Conservation (phyloP, 1,140 invertebrate genomes). For the Bombus confusus region DNA sequence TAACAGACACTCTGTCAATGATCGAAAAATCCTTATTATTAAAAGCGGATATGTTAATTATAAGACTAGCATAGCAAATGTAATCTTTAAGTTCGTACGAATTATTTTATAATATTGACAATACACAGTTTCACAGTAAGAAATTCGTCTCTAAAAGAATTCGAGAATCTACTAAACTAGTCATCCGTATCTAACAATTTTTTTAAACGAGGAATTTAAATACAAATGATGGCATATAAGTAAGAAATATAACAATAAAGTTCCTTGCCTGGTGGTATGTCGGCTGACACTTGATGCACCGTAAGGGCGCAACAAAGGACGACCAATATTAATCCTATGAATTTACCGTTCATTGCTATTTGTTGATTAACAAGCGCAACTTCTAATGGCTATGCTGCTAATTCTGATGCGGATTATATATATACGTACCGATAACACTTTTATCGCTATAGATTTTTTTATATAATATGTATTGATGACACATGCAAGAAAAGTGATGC, state of each 20-base stretch:
- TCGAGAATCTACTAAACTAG: too few relatives aligned
- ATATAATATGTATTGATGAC: too few relatives aligned
- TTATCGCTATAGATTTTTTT: too few relatives aligned
- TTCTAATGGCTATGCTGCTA: too few relatives aligned
- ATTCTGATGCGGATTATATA: too few relatives aligned
- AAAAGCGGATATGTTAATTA: not conserved
- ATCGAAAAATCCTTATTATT: not conserved
- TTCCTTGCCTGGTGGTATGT: not conserved
- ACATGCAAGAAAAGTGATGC: too few relatives aligned
- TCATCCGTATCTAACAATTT: not conserved
- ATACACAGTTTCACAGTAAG: not conserved
- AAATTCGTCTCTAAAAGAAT: not conserved
- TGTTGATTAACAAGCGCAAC: too few relatives aligned
- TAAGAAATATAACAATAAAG: not conserved
- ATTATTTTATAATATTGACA: not conserved
- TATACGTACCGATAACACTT: too few relatives aligned
- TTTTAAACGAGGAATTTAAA: not conserved
- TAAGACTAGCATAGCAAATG: not conserved
- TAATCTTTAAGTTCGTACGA: not conserved
- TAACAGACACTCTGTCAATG: slow-evolving; percentile 23
- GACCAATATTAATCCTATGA: not conserved
- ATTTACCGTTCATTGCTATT: not conserved
- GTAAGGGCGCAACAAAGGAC: not conserved
- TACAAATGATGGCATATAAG: not conserved
- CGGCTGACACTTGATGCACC: not conserved